Conservation (phyloP, 2,113 vertebrate species). For the Psammodynastes pulverulentus region DNA sequence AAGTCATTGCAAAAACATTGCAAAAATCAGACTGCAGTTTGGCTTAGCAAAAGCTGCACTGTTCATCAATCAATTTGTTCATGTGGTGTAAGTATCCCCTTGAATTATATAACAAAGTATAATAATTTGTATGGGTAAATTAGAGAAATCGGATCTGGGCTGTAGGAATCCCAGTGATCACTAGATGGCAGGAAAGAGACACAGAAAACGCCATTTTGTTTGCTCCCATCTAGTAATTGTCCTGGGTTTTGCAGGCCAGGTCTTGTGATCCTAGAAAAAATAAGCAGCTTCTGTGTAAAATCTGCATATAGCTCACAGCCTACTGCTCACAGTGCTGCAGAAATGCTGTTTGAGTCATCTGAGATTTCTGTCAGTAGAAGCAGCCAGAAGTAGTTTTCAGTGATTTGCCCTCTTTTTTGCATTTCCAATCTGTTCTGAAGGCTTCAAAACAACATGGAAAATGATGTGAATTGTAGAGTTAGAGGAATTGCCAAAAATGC, state of each 20-base stretch:
- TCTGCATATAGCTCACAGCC: not conserved
- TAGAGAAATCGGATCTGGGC: not conserved
- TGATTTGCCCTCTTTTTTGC: no score
- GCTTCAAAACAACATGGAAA: not conserved
- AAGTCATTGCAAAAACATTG: not conserved
- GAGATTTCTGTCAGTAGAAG: not conserved
- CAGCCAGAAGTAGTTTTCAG: not conserved
- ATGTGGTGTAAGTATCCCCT: not conserved
- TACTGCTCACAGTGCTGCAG: not conserved
- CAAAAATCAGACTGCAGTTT: not conserved
- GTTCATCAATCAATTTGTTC: not conserved
- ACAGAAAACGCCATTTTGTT: not conserved
- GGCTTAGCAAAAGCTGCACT: not conserved
- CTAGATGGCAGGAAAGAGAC: not conserved
- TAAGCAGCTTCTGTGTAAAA: not conserved
- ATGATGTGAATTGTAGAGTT: not conserved
- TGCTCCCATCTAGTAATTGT: not conserved
- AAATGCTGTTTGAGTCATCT: not conserved
- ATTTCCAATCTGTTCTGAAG: not conserved
- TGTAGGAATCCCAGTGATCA: not conserved
- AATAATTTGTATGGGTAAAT: not conserved
- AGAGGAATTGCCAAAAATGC: not conserved
- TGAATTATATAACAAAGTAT: not conserved
- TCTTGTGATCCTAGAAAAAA: not conserved
- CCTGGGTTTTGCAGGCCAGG: not conserved